phyloP scores from a whole-genome alignment of 2,113 vertebrate genomes.

The Myanophis thanlyinensis region DNA sequence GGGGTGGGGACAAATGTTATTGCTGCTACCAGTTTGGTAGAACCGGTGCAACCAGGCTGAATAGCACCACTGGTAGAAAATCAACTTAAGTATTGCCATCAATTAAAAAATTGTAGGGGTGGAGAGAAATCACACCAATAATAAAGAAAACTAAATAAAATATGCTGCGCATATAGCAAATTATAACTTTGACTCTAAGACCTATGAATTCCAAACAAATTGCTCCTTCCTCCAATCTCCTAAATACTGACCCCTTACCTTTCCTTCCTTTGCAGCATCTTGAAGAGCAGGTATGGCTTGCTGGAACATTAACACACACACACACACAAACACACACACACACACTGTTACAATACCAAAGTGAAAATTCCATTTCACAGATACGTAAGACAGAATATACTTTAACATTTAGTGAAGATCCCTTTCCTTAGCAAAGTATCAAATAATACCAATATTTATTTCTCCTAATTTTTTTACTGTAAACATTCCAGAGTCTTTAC shows the following conservation, averaged over 20 bases:
- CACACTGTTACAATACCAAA: not conserved
- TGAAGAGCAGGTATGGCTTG: not conserved
- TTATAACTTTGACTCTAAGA: not conserved
- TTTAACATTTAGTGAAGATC: not conserved
- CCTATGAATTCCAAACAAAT: not conserved
- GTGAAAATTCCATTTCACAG: not conserved
- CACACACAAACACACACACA: not conserved
- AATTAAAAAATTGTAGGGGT: not conserved
- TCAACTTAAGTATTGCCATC: not conserved
- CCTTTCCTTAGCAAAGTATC: not conserved
- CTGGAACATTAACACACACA: not conserved
- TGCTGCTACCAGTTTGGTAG: too few relatives aligned
- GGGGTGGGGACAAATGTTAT: too few relatives aligned
- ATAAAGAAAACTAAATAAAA: not conserved
- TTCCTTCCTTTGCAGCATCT: not conserved
- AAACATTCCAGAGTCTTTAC: not conserved
- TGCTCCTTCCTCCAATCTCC: not conserved
- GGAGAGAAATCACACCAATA: not conserved
- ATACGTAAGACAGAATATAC: not conserved
- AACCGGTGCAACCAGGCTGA: too few relatives aligned
- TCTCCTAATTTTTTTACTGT: not conserved
- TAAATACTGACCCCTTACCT: not conserved
- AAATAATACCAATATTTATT: not conserved
- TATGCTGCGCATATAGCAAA: not conserved
- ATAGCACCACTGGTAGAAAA: too few relatives aligned